Percentiles rank a stretch among this genome's conserved stretches.
phyloP scores from a whole-genome alignment of 2,113 vertebrate species.

The Nestor notabilis region DNA sequence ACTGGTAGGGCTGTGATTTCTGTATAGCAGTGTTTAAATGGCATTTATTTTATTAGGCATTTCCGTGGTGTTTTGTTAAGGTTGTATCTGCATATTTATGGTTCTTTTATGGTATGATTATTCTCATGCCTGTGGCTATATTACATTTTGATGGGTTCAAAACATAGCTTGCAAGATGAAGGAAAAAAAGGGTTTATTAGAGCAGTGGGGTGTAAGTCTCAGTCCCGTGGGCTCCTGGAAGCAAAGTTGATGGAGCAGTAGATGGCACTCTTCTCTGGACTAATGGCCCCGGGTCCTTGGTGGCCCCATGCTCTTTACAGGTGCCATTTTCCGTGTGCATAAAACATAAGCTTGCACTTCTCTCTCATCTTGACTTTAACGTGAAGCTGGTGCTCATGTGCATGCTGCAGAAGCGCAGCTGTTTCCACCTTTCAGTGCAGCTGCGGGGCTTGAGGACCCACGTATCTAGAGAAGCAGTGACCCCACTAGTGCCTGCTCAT shows the following conservation, averaged over 20 bases:
- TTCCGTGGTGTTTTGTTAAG: neutral
- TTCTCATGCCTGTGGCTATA: neutral
- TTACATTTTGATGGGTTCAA: neutral
- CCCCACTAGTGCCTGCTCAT: neutral
- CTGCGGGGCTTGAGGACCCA: neutral
- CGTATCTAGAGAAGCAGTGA: neutral
- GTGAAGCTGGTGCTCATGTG: rapidly evolving
- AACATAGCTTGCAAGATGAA: neutral
- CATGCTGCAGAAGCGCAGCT: neutral
- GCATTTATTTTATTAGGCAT: slow-evolving; percentile 4
- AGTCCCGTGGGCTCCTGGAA: neutral
- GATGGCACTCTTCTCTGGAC: neutral
- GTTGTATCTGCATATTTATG: neutral
- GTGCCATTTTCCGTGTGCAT: neutral
- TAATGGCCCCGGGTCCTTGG: neutral
- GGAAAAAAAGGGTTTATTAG: neutral
- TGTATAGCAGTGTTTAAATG: neutral
- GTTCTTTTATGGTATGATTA: neutral
- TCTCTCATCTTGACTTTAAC: neutral
- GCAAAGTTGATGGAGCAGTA: neutral
- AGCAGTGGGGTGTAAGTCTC: neutral
- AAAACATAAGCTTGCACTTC: neutral
- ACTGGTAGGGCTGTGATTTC: neutral
- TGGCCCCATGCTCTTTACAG: neutral
- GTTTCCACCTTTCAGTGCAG: neutral